phyloP scores from a whole-genome alignment of 2,888 invertebrate genomes.

The Tachina lurida region DNA sequence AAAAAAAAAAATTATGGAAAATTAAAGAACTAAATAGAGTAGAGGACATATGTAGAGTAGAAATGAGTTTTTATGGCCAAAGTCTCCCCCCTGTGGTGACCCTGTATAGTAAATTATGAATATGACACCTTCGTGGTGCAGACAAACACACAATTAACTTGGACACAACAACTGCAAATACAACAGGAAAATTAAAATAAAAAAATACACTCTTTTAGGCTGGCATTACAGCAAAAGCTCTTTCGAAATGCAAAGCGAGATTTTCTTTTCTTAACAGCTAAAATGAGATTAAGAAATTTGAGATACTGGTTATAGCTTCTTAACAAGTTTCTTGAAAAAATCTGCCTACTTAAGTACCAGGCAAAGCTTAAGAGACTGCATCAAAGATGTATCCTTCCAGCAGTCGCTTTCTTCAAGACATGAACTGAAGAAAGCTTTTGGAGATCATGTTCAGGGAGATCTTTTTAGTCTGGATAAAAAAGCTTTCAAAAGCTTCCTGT shows the following conservation, averaged over 20 bases:
- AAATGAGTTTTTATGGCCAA: constrained; percentile 60
- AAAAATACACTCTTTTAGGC: constrained; percentile 6
- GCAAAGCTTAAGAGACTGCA: too few relatives aligned
- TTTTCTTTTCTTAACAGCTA: too few relatives aligned
- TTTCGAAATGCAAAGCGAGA: background rate
- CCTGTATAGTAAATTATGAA: constrained; percentile 81
- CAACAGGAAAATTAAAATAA: constrained; percentile 28
- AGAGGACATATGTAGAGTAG: constrained; percentile 67
- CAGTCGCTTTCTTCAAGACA: too few relatives aligned
- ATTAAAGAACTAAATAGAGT: constrained; percentile 41
- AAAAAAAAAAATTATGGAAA: background rate
- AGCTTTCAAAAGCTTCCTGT: background rate
- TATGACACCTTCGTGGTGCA: constrained; percentile 79
- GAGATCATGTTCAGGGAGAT: background rate
- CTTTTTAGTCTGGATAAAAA: background rate
- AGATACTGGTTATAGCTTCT: too few relatives aligned
- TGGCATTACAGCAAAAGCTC: constrained; percentile 26
- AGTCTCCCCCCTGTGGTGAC: constrained; percentile 78
- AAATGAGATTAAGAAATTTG: too few relatives aligned
- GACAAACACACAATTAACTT: constrained; percentile 73
- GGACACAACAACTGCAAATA: constrained; percentile 69
- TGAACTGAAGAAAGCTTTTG: background rate
- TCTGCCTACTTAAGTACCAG: background rate
- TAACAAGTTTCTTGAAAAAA: background rate
- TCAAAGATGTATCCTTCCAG: too few relatives aligned